Evolutionary conservation across 2,113 vertebrate genomes (phyloP).

Genomic region (Illadopsis cleaveri): DNA sequence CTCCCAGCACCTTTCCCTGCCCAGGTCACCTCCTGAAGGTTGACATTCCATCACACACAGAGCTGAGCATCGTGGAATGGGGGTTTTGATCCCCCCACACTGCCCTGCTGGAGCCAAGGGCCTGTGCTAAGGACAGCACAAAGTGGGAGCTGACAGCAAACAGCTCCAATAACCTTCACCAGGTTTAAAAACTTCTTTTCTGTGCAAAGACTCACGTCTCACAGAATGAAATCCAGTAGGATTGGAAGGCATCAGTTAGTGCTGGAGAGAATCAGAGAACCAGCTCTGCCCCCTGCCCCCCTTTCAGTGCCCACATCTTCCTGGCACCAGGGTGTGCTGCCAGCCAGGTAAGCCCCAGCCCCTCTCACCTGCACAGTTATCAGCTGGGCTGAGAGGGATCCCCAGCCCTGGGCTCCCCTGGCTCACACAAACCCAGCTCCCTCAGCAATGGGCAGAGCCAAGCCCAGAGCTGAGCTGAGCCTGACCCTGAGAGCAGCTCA

Average conservation of each 20-base stretch:
- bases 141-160: not conserved
- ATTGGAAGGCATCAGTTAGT: not conserved
- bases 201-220: rapidly evolving
- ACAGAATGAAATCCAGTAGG: not conserved
- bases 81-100: rapidly evolving
- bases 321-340: not conserved
- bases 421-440: not conserved
- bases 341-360: not conserved
- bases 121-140: not conserved
- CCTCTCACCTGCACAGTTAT: not conserved
- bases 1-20: not conserved
- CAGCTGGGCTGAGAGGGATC: not conserved
- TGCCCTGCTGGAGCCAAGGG: not conserved
- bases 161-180: rapidly evolving
- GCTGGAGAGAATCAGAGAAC: not conserved
- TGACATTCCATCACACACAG: rapidly evolving
- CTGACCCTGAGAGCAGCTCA: not conserved
- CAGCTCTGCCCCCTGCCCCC: not conserved
- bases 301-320: not conserved
- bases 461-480: rapidly evolving
- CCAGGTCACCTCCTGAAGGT: not conserved
- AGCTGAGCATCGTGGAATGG: rapidly evolving
- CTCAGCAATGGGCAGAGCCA: rapidly evolving
- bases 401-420: not conserved
- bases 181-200: not conserved